phyloP scores from a whole-genome alignment of 2,888 invertebrate genomes.

The Platycheirus albimanus region DNA sequence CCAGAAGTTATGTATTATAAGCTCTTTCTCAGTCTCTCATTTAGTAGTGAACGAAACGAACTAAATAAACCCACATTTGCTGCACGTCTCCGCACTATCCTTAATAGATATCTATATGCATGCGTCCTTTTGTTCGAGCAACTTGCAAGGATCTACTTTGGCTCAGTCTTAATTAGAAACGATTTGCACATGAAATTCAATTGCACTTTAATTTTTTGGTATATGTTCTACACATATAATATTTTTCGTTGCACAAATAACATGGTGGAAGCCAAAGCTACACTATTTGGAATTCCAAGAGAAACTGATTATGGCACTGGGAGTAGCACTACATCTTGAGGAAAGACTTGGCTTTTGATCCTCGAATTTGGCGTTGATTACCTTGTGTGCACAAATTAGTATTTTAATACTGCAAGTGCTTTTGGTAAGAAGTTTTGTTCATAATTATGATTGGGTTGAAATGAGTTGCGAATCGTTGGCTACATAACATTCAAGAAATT shows the following conservation, averaged over 20 bases:
- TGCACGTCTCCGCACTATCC: slow-evolving; percentile 24
- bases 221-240: neutral
- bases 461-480: neutral
- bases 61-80: slow-evolving; percentile 33
- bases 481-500: too few species aligned
- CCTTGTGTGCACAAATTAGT: slow-evolving; percentile 45
- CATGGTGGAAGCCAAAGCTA: slow-evolving; percentile 19
- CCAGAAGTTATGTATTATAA: slow-evolving; percentile 9
- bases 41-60: slow-evolving; percentile 14
- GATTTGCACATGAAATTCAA: slow-evolving; percentile 72
- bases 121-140: slow-evolving; percentile 49
- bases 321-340: slow-evolving; percentile 14
- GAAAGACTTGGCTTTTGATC: slow-evolving; percentile 43
- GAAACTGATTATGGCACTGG: slow-evolving; percentile 14
- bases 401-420: slow-evolving; percentile 26
- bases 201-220: slow-evolving; percentile 55
- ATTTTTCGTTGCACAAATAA: slow-evolving; percentile 1
- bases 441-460: slow-evolving; percentile 10
- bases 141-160: slow-evolving; percentile 63
- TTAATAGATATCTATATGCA: neutral
- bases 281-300: slow-evolving; percentile 5
- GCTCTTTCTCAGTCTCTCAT: slow-evolving; percentile 10
- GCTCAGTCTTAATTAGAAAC: slow-evolving; percentile 66
- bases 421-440: slow-evolving; percentile 23
- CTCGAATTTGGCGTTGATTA: slow-evolving; percentile 63